Evolutionary conservation across 2,888 invertebrate species (phyloP).

Genomic region (Leptopilina drosophilae): DNA sequence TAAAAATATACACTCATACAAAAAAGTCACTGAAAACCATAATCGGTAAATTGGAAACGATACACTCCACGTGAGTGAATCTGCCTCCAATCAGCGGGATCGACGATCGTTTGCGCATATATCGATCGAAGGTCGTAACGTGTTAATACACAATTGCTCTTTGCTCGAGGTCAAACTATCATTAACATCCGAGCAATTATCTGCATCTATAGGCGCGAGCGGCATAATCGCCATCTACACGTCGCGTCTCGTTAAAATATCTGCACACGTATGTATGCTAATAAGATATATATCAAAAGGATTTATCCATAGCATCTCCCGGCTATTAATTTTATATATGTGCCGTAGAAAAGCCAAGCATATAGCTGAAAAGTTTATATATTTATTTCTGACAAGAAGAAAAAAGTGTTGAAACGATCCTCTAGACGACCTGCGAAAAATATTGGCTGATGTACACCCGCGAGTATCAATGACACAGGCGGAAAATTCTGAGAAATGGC

Average conservation of each 20-base stretch:
- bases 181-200: constrained; percentile 66
- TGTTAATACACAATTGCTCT: constrained; percentile 59
- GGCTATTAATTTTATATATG: constrained; percentile 36
- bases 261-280: constrained; percentile 44
- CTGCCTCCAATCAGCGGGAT: constrained; percentile 26
- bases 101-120: constrained; percentile 27
- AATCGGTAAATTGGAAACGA: constrained; percentile 29
- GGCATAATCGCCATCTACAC: constrained; percentile 56
- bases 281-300: constrained; percentile 44
- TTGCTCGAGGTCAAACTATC: constrained; percentile 60
- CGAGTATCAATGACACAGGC: neutral
- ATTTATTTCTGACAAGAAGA: neutral
- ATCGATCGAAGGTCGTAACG: constrained; percentile 61
- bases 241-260: constrained; percentile 43
- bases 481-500: constrained; percentile 27
- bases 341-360: constrained; percentile 4
- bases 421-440: constrained; percentile 1
- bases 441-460: neutral
- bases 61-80: neutral
- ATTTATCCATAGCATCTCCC: constrained; percentile 35
- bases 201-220: constrained; percentile 57
- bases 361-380: neutral
- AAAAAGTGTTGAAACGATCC: neutral
- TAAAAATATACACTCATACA: neutral
- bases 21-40: constrained; percentile 29